Evolutionary conservation across 2,888 invertebrate genomes (phyloP).

Genomic region (Corbicula japonica): DNA sequence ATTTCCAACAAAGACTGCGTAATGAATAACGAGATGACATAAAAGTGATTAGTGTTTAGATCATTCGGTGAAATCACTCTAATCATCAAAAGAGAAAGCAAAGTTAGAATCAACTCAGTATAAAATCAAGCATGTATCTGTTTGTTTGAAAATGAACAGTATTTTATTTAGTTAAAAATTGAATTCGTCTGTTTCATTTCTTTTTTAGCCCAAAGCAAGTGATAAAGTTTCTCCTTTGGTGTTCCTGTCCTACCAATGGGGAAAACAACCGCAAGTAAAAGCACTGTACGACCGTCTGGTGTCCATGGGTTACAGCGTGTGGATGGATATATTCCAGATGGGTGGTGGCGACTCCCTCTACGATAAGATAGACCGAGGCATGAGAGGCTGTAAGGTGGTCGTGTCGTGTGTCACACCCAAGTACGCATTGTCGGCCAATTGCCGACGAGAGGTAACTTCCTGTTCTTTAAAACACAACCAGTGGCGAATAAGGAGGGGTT

Average conservation of each 20-base stretch:
- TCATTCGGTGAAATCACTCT: background rate
- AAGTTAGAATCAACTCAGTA: background rate
- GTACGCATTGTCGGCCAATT: constrained; percentile 84
- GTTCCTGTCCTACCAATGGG: constrained; percentile 86
- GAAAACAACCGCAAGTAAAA: constrained; percentile 82
- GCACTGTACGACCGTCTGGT: constrained; percentile 78
- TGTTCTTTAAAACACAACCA: too few relatives aligned
- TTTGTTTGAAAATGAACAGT: background rate
- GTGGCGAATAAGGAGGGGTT: too few relatives aligned
- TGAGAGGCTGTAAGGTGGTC: constrained; percentile 80
- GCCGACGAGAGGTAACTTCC: constrained; percentile 83
- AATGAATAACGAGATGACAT: too few relatives aligned
- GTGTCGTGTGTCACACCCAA: constrained; percentile 84
- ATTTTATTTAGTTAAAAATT: background rate
- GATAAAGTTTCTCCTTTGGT: constrained; percentile 71
- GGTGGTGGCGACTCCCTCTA: constrained; percentile 85
- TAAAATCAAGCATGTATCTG: background rate
- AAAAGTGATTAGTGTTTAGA: too few relatives aligned
- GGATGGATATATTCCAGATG: constrained; percentile 86
- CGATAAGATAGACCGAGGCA: constrained; percentile 84
- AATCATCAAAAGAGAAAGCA: too few relatives aligned
- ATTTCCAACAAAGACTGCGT: too few relatives aligned
- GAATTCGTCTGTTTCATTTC: background rate
- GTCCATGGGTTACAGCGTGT: constrained; percentile 79
- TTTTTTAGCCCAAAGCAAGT: constrained; percentile 24